These are phyloP conservation scores for Lithobates sylvaticus DNA, from an alignment of 2,797 vertebrate genomes.

Conservation along the genomic window DNA sequence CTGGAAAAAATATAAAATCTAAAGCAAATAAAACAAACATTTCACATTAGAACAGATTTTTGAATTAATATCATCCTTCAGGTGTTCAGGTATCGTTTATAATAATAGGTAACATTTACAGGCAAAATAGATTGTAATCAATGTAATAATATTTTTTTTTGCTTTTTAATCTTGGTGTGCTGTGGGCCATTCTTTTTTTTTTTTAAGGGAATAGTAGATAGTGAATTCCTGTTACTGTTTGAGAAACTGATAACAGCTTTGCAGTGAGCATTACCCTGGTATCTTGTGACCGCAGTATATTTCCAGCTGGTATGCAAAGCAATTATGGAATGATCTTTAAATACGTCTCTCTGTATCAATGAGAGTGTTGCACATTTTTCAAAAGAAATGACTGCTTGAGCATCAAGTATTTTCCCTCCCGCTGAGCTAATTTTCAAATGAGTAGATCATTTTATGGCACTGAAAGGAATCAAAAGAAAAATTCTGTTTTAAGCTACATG, in stretches of 20 bases:
- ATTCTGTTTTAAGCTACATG: slow-evolving; percentile 52
- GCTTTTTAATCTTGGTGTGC: not conserved
- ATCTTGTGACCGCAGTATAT: slow-evolving; percentile 49
- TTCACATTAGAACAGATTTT: no score
- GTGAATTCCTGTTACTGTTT: slow-evolving; percentile 22
- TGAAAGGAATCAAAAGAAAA: slow-evolving; percentile 58
- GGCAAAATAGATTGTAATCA: no score
- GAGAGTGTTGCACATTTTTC: slow-evolving; percentile 56
- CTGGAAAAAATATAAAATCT: no score
- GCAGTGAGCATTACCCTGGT: slow-evolving; percentile 22
- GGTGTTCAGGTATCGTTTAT: no score
- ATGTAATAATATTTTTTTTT: no score
- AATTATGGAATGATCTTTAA: slow-evolving; percentile 63
- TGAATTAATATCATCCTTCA: no score
- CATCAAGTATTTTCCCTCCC: slow-evolving; percentile 57
- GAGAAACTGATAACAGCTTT: slow-evolving; percentile 47
- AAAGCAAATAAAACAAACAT: no score
- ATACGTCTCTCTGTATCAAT: slow-evolving; percentile 57
- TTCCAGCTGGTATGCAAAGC: slow-evolving; percentile 55
- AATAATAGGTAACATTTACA: no score
- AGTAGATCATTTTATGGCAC: slow-evolving; percentile 60
- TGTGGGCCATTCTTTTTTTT: slow-evolving; percentile 16
- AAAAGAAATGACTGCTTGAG: slow-evolving; percentile 58
- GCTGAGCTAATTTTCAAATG: slow-evolving; percentile 61
- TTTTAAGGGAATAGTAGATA: slow-evolving; percentile 49